Conservation (phyloP, 1,140 invertebrate species). For the Brachionus koreanus region DNA sequence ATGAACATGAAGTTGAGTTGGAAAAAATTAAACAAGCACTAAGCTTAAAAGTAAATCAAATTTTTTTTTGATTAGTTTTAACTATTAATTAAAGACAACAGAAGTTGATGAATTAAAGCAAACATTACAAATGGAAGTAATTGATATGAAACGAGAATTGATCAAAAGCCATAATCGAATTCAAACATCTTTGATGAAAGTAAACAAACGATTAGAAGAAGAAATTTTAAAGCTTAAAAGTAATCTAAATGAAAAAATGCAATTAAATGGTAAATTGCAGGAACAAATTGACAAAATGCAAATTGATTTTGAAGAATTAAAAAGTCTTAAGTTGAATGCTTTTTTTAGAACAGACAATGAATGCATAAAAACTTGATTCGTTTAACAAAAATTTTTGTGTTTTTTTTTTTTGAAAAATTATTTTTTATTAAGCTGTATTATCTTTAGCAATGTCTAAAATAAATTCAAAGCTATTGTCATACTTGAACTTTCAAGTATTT, state of each 20-base stretch:
- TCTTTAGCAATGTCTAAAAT: conserved; percentile 2
- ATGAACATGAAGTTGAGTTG: not conserved
- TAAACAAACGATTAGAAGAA: conserved; percentile 12
- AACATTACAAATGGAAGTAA: conserved; percentile 40
- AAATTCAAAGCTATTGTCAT: not conserved
- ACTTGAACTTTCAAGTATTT: not conserved
- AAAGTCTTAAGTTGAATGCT: not conserved
- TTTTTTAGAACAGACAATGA: not conserved
- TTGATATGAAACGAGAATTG: conserved; percentile 34
- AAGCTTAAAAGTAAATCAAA: not conserved
- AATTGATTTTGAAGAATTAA: not conserved
- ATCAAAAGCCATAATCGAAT: conserved; percentile 4
- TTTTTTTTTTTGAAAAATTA: not conserved
- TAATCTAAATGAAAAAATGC: not conserved
- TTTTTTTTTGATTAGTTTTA: not conserved
- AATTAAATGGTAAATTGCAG: not conserved
- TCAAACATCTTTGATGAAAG: conserved; percentile 32
- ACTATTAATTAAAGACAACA: not conserved
- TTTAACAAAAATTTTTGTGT: not conserved
- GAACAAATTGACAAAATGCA: not conserved
- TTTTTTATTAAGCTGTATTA: not conserved
- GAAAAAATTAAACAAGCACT: not conserved
- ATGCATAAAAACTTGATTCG: not conserved
- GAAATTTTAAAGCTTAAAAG: conserved; percentile 18
- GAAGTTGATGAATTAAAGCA: conserved; percentile 35